Base-by-base conservation (phyloP, 2,113 vertebrate genomes). In the Struthio camelus region DNA sequence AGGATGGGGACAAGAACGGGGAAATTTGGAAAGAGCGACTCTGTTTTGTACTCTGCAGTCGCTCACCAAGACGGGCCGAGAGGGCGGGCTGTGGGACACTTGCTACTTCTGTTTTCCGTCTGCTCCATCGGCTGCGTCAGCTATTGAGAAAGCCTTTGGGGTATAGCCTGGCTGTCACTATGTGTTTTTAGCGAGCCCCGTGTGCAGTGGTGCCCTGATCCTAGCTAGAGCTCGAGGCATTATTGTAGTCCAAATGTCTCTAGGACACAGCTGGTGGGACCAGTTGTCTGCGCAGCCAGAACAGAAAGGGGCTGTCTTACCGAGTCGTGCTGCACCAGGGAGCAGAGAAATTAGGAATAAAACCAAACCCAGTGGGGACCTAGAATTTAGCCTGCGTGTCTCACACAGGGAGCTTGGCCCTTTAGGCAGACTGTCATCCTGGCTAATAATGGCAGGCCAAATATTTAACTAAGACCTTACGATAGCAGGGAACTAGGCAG, bases 391-490 rank as follows among this genome's bases (percentile, higher is more conserved):
- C 32, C 46, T 71, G 75, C 23, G 75, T 9, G n/a, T 48, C 67
- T 91, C 66, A 3, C 1, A 5, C 64, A 54, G 58, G 50, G 58
- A 86, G 50, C 70, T 64, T 1, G 8, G 66, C 0, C 0, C 65
- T 75, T 84, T 9, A 90, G 89, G 69, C 86, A 93, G 65, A 15
- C 51, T 0, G 2, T 79, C 90, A 76, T 72, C 83, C 80, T 44
- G 70, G 56, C 69, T 96, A 89, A 93, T 94, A 86, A 73, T 2
- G 1, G 32, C 90, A 89, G 80, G 86, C 77, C 89, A 91, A 87
- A 94, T 93, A 96, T 89, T 96, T 94, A 77, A 83, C 91, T 85
- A 91, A 96, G 93, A 91, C 94, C 58, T 91, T 62, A 51, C 0
- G 40, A 82, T 67, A 89, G 83, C 1, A 2, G 88, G 73, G 25